Evolutionary conservation across 2,113 vertebrate genomes (phyloP).

Genomic region (Aspidoscelis tigris): DNA sequence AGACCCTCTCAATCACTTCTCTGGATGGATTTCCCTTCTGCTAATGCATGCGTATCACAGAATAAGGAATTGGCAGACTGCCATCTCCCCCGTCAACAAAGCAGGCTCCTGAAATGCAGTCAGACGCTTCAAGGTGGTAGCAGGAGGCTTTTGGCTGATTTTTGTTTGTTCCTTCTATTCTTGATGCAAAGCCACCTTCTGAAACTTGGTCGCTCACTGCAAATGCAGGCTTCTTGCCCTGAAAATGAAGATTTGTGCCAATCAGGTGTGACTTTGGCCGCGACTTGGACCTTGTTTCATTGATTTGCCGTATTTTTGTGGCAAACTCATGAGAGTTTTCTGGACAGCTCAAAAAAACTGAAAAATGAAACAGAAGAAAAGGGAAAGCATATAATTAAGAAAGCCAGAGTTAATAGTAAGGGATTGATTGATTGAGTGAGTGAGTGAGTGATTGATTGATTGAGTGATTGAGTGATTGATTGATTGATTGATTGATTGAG

Average conservation of each 20-base stretch:
- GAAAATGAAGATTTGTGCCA: neutral
- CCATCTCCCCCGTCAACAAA: neutral
- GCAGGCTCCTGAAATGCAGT: neutral
- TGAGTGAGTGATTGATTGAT: too few species aligned
- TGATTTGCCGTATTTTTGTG: too few species aligned
- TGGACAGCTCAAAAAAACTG: too few species aligned
- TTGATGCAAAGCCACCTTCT: neutral
- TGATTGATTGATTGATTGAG: too few species aligned
- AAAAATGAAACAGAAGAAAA: too few species aligned
- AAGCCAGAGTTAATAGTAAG: too few species aligned
- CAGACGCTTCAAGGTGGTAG: fast-evolving
- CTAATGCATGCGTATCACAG: neutral
- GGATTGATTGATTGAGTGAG: too few species aligned
- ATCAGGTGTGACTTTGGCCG: too few species aligned
- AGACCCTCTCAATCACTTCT: neutral
- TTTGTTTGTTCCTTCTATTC: neutral
- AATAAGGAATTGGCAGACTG: neutral
- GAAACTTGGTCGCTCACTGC: neutral
- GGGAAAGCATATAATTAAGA: too few species aligned
- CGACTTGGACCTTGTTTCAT: too few species aligned
- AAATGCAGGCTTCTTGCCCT: neutral
- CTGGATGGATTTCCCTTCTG: neutral
- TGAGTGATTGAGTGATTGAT: too few species aligned
- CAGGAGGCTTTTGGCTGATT: neutral
- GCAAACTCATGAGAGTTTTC: too few species aligned